Conservation (phyloP, 1,140 invertebrate species). For the Bicyclus anynana region DNA sequence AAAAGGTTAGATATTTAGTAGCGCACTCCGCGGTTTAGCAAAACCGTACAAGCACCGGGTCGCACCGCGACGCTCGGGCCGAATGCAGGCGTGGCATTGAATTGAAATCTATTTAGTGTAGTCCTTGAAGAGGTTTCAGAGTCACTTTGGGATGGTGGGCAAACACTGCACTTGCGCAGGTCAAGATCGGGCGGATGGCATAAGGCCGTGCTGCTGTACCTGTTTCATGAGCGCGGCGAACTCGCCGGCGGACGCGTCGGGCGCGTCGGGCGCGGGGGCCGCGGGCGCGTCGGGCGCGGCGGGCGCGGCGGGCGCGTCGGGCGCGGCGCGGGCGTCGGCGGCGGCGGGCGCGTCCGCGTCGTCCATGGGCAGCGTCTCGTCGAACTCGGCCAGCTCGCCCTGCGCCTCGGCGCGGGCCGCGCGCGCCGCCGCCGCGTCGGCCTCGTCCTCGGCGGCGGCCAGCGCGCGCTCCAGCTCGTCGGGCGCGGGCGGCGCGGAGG, state of each 20-base stretch:
- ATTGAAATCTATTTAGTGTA: no score
- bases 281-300: no score
- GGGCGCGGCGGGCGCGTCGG: constrained; percentile 80
- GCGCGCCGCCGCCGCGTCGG: constrained; percentile 93
- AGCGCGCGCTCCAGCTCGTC: constrained; percentile 89
- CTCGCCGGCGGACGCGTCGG: constrained; percentile 93
- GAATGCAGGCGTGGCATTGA: no score
- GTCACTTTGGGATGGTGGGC: no score
- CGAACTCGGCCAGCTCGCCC: constrained; percentile 96
- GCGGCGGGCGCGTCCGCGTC: constrained; percentile 81
- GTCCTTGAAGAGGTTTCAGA: no score
- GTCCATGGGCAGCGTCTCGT: constrained; percentile 96
- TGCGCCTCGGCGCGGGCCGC: constrained; percentile 95
- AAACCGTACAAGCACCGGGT: no score
- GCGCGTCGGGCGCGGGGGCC: constrained; percentile 73
- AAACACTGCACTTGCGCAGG: no score
- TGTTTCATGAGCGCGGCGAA: constrained; percentile 97
- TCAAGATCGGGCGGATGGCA: no score
- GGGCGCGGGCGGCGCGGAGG: constrained; percentile 96
- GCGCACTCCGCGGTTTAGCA: no score
- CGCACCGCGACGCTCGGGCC: no score
- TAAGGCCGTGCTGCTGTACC: no score
- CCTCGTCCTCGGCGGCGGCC: constrained; percentile 95
- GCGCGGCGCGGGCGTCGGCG: constrained; percentile 81
- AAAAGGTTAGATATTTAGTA: no score